Evolutionary conservation across 2,888 invertebrate species (phyloP), one percentile per base, ranked within the genome.

Genomic region (Pristionchus maxplancki): DNA sequence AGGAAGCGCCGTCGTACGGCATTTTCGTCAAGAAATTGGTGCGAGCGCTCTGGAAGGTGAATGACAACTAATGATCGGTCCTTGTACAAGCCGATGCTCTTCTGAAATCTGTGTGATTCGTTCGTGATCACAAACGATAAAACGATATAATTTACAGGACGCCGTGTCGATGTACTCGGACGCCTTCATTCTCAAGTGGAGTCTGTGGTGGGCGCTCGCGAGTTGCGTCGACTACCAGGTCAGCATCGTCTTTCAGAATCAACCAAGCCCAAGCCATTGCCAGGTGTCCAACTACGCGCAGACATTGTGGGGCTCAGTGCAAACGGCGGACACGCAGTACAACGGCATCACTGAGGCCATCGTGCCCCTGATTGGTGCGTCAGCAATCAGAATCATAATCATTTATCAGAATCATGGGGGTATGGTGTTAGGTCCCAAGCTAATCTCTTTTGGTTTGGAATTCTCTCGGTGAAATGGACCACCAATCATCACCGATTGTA

Each of bases 311-410:
- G 96, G 96, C 48, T 93, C 91, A 0, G 92, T 95, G 1, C 96
- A 96, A 78, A 96, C 97, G 90, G 96, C 90, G 58, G 78, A 91
- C 37, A 91, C 93, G 48, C 87, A 95, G 13, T 96, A 96, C 92
- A 97, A 97, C 95, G 98, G 97, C 0, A 97, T 96, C 20, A 97
- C 97, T 0, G 98, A 98, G 95, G 97, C 97, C 0, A 93, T 96
- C 0, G 96, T 96, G 58, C 97, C 97, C 0, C 95, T 97, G 0
- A 94, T 97, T 0, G 97, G 97, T 84, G 96, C 96, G 50, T 93
- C 95, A 48, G 48, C n/a, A n/a, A n/a, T n/a, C n/a, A n/a, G n/a
- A n/a, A n/a, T n/a, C n/a, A n/a, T n/a, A n/a, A n/a, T n/a, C n/a
- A n/a, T 44, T 58, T 58, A 58, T 58, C 53, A 58, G 20, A 58